Evolutionary conservation across 2,888 invertebrate species (phyloP), one percentile per base, ranked within the genome.

Genomic region (Cantharis lateralis): DNA sequence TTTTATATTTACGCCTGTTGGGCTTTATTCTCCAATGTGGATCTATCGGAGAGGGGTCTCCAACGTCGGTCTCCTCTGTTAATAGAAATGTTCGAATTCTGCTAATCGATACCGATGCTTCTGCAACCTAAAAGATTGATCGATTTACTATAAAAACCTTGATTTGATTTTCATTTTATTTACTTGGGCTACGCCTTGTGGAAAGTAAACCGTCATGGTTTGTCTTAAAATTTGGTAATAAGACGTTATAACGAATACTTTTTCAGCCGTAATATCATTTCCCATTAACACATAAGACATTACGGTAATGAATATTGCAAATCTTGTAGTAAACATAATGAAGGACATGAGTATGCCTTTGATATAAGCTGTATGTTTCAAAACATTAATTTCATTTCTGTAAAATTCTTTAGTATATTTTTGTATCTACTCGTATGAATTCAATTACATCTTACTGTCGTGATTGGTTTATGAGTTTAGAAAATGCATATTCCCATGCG

Each of bases 401-500:
- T 68, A 85, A 85, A 77, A 26, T 62, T 70, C 48, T 16, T 66
- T 64, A 32, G 48, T 15, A 61, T 48, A 74, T 72, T 61, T 61
- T 61, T 66, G 32, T 63, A 66, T 66, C 66, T 32, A 71, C 15
- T 62, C 20, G 32, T 70, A 62, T 74, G 13, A 70, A 20, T 68
- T 75, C 13, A 69, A 69, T 61, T 62, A 48, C n/a, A 66, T 74
- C 62, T 63, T 80, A 75, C 75, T 76, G 90, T 74, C 76, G 71
- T 15, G 64, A 48, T 72, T 88, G 87, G 72, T 90, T 75, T 26
- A 88, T 84, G 0, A 95, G 89, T 16, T 91, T 87, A 70, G 93
- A 92, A 86, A 97, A 97, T 0, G 96, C 95, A 81, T 92, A 92
- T 88, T 98, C 98, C 95, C 97, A 98, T 1, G 96, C 94, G 86